A percentile compares a stretch with the other conserved stretches of the same genome.
phyloP scores from a whole-genome alignment of 2,888 invertebrate species.

The Graphium colonna region DNA sequence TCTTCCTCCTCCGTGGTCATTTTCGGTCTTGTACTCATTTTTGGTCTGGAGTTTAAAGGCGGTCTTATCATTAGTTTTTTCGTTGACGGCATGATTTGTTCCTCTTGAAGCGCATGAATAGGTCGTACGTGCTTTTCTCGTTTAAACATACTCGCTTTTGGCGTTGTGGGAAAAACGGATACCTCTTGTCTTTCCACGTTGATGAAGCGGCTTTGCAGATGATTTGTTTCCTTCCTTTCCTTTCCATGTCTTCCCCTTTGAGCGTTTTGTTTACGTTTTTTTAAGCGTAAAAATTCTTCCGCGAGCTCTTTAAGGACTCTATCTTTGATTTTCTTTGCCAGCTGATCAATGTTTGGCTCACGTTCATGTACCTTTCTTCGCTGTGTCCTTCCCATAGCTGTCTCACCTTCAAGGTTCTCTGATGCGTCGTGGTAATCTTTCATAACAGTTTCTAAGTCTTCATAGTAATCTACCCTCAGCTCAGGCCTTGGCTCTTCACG shows the following conservation, averaged over 20 bases:
- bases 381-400: not conserved
- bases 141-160: slow-evolving; percentile 8
- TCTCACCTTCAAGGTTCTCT: not conserved
- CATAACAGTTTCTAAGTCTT: not conserved
- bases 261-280: not conserved
- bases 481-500: too few species aligned
- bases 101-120: too few species aligned
- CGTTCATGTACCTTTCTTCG: not conserved
- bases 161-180: too few species aligned
- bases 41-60: not conserved
- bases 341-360: not conserved
- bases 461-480: too few species aligned
- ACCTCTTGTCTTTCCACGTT: not conserved
- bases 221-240: not conserved
- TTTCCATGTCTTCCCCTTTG: not conserved
- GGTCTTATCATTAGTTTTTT: not conserved
- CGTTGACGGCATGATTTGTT: not conserved
- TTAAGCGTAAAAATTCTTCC: slow-evolving; percentile 1
- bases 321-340: slow-evolving; percentile 10
- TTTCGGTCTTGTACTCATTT: not conserved
- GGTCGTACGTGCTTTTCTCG: slow-evolving; percentile 1
- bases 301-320: slow-evolving; percentile 6
- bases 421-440: not conserved
- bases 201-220: not conserved
- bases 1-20: slow-evolving; percentile 21